Evolutionary conservation across 2,113 vertebrate genomes (phyloP).

Genomic region (Ceyx margarethae): DNA sequence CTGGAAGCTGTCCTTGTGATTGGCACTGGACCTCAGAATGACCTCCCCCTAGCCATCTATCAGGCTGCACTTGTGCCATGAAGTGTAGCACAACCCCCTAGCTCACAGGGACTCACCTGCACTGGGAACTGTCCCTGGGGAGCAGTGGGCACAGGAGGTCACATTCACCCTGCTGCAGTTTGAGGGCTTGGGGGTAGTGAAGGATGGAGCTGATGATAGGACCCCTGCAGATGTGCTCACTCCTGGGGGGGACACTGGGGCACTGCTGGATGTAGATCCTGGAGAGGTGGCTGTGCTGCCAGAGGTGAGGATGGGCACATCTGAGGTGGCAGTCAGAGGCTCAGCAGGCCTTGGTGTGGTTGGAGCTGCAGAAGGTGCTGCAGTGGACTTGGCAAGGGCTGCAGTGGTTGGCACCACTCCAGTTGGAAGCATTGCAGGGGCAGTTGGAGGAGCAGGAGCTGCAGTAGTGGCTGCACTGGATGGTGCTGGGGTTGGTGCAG

Average conservation of each 20-base stretch:
- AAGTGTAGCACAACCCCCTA: background rate
- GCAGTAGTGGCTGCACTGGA: background rate
- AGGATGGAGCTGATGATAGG: fast-evolving
- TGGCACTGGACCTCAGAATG: background rate
- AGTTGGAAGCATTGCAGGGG: background rate
- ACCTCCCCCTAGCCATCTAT: background rate
- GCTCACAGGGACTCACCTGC: slow-evolving; percentile 57
- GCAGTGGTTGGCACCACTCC: background rate
- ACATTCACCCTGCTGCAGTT: slow-evolving; percentile 77
- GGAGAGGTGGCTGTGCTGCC: background rate
- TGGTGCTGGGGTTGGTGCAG: background rate
- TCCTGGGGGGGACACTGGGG: fast-evolving
- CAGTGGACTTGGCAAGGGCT: fast-evolving
- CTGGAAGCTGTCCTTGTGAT: background rate
- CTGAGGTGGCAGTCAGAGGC: background rate
- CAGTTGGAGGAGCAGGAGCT: background rate
- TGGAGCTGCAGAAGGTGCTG: background rate
- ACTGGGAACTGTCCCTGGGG: slow-evolving; percentile 74
- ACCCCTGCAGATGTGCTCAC: background rate
- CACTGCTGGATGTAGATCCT: fast-evolving
- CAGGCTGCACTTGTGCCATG: background rate
- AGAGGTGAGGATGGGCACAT: fast-evolving
- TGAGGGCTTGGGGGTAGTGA: slow-evolving; percentile 42
- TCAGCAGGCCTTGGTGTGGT: background rate
- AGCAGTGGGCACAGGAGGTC: slow-evolving; percentile 77